Evolutionary conservation across 1,140 invertebrate species (phyloP).

Genomic region (Achatina immaculata): DNA sequence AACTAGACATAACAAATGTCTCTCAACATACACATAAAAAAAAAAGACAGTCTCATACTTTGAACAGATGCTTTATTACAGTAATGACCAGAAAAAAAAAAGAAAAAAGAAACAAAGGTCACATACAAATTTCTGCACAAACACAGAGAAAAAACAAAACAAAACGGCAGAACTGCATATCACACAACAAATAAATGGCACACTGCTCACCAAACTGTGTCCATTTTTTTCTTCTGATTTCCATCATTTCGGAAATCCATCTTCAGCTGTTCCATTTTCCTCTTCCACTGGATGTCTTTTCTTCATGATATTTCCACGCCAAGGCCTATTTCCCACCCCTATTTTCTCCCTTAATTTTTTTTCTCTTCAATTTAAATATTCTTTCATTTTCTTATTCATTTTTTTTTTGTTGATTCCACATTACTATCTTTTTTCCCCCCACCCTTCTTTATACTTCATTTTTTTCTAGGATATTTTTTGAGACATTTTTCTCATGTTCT

Average conservation of each 20-base stretch:
- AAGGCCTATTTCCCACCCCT: slow-evolving; percentile 17
- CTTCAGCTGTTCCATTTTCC: background rate
- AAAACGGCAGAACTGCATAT: background rate
- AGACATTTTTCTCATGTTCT: background rate
- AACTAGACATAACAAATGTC: no score
- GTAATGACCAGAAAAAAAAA: background rate
- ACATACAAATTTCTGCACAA: no score
- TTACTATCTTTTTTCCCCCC: slow-evolving; percentile 19
- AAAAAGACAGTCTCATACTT: no score
- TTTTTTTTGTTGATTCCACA: slow-evolving; percentile 19
- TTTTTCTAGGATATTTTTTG: slow-evolving; percentile 4
- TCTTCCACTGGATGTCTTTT: background rate
- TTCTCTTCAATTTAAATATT: background rate
- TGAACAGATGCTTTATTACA: no score
- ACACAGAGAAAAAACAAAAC: background rate
- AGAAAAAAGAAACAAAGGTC: no score
- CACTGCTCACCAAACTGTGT: background rate
- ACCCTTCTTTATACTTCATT: background rate
- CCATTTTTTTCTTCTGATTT: background rate
- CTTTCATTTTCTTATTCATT: slow-evolving; percentile 15
- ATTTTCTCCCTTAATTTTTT: slow-evolving; percentile 14
- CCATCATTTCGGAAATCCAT: background rate
- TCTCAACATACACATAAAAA: no score
- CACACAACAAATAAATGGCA: background rate
- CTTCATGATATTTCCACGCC: slow-evolving; percentile 3